Evolutionary conservation across 2,113 vertebrate genomes (phyloP).

Genomic region (Morone chrysops): DNA sequence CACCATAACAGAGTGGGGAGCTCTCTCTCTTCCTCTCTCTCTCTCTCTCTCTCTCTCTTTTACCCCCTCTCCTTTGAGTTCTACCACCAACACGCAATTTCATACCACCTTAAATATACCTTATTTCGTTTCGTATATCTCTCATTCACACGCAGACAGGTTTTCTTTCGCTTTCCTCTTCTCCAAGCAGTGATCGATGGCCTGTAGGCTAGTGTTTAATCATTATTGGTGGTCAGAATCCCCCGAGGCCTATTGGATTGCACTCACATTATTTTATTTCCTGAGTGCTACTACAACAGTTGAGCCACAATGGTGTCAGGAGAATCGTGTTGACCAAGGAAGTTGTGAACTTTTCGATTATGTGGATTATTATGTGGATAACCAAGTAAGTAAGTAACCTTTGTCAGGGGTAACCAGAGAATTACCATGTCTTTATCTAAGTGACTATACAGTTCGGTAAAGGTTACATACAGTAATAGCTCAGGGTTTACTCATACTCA

Average conservation of each 20-base stretch:
- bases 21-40: neutral
- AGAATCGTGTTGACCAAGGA: slow-evolving; percentile 15
- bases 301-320: slow-evolving; percentile 19
- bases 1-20: neutral
- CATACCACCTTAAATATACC: neutral
- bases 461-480: neutral
- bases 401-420: neutral
- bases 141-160: neutral
- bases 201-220: slow-evolving; percentile 20
- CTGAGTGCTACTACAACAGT: slow-evolving; percentile 13
- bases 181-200: slow-evolving; percentile 5
- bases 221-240: slow-evolving; percentile 24
- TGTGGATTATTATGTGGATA: neutral
- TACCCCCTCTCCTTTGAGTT: neutral
- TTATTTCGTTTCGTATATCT: neutral
- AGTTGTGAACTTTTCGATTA: slow-evolving; percentile 26
- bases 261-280: slow-evolving; percentile 44
- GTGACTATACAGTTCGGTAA: neutral
- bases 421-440: neutral
- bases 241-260: slow-evolving; percentile 37
- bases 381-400: neutral
- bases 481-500: neutral
- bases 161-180: neutral
- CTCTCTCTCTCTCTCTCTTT: neutral
- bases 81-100: neutral